Evolutionary conservation across 2,113 vertebrate species (phyloP).

Genomic region (Typhlomys cinereus): DNA sequence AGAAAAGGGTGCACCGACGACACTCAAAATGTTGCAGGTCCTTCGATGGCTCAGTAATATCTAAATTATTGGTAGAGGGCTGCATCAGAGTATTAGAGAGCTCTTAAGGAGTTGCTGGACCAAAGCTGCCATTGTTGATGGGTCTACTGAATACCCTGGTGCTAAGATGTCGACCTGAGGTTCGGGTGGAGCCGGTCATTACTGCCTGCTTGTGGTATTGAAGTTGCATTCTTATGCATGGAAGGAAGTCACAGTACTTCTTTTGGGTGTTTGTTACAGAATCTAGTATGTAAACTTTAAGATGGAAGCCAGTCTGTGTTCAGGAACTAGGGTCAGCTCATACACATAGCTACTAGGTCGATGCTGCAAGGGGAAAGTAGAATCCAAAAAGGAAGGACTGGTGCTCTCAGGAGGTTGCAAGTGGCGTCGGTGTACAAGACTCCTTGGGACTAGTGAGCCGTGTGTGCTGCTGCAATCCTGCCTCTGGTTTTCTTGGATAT

Average conservation of each 20-base stretch:
- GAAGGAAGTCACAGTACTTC: constrained; percentile 90
- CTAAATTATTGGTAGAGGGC: constrained; percentile 91
- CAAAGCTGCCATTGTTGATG: constrained; percentile 92
- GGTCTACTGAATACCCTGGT: constrained; percentile 94
- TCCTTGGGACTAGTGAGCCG: constrained; percentile 83
- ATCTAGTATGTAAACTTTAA: constrained; percentile 92
- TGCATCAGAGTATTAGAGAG: constrained; percentile 94
- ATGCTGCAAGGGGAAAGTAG: constrained; percentile 91
- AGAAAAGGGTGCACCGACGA: constrained; percentile 39
- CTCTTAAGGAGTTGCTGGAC: constrained; percentile 80
- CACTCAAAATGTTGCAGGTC: constrained; percentile 55
- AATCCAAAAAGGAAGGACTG: constrained; percentile 90
- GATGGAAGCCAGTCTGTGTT: constrained; percentile 88
- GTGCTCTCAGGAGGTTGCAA: constrained; percentile 89
- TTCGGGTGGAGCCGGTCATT: constrained; percentile 35
- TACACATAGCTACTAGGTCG: constrained; percentile 92
- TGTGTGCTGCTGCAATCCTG: constrained; percentile 87
- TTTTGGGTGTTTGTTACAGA: constrained; percentile 90
- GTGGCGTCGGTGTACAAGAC: constrained; percentile 84
- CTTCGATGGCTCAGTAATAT: constrained; percentile 85
- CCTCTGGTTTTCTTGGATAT: constrained; percentile 56
- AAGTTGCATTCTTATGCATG: constrained; percentile 81
- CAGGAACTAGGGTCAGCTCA: constrained; percentile 91
- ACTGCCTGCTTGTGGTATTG: constrained; percentile 49
- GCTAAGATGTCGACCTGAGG: constrained; percentile 80